phyloP scores from a whole-genome alignment of 1,140 invertebrate genomes.

The Mizuhopecten yessoensis region DNA sequence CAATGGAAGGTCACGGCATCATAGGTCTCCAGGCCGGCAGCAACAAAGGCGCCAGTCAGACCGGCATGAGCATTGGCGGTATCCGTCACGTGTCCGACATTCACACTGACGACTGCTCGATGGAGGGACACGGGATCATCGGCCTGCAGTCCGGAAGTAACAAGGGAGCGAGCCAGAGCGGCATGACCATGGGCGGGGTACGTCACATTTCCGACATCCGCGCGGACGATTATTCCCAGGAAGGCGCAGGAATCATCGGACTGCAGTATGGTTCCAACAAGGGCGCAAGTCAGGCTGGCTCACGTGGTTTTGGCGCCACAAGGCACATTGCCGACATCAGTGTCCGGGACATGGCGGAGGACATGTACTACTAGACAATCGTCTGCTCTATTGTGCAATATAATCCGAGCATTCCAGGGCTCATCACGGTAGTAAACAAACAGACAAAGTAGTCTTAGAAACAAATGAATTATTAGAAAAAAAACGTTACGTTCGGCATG shows the following conservation, averaged over 20 bases:
- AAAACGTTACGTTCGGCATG: no score
- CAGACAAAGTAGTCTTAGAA: no score
- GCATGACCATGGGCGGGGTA: slow-evolving; percentile 88
- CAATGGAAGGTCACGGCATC: slow-evolving; percentile 87
- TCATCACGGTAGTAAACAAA: neutral
- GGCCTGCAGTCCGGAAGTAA: slow-evolving; percentile 95
- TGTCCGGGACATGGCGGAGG: neutral
- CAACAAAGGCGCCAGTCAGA: slow-evolving; percentile 88
- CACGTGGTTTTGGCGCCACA: slow-evolving; percentile 14
- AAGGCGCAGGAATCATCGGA: slow-evolving; percentile 94
- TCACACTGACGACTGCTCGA: slow-evolving; percentile 48
- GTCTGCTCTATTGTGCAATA: neutral
- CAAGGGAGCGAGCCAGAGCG: slow-evolving; percentile 86
- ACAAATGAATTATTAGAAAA: no score
- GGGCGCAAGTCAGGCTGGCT: slow-evolving; percentile 82
- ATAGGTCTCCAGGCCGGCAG: slow-evolving; percentile 95
- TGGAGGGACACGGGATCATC: slow-evolving; percentile 89
- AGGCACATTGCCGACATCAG: neutral
- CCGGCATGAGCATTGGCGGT: slow-evolving; percentile 84
- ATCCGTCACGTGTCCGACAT: slow-evolving; percentile 59
- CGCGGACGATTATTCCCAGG: slow-evolving; percentile 63
- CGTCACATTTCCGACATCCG: slow-evolving; percentile 88
- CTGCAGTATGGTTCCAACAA: slow-evolving; percentile 89
- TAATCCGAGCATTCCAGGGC: neutral
- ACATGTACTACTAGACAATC: neutral